phyloP scores from a whole-genome alignment of 1,140 invertebrate genomes.

The Penaeus japonicus region DNA sequence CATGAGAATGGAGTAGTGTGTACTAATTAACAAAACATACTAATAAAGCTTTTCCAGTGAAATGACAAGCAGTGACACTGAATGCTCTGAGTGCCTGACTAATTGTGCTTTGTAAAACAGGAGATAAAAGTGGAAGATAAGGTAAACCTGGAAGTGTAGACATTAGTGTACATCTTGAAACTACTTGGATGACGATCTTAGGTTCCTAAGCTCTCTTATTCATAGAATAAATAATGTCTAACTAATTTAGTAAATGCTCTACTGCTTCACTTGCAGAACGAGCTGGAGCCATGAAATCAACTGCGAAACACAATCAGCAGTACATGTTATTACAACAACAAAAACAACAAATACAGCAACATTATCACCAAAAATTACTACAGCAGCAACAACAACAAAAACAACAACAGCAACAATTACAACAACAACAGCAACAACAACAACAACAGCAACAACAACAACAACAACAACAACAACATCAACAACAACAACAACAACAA shows the following conservation, averaged over 20 bases:
- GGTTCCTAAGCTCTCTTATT: too few relatives aligned
- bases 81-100: too few relatives aligned
- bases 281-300: slow-evolving; percentile 55
- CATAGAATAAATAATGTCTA: background rate
- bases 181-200: too few relatives aligned
- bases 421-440: slow-evolving; percentile 14
- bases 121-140: too few relatives aligned
- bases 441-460: background rate
- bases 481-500: slow-evolving; percentile 51
- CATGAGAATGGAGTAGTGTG: too few relatives aligned
- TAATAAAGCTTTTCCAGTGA: too few relatives aligned
- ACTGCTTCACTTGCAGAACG: slow-evolving; percentile 55
- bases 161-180: too few relatives aligned
- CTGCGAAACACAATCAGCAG: slow-evolving; percentile 51
- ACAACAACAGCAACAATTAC: slow-evolving; percentile 1
- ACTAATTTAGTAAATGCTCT: slow-evolving; percentile 28
- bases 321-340: slow-evolving; percentile 59
- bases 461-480: slow-evolving; percentile 30
- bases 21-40: too few relatives aligned
- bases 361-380: slow-evolving; percentile 42
- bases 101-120: too few relatives aligned
- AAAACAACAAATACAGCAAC: slow-evolving; percentile 57
- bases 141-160: too few relatives aligned
- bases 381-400: slow-evolving; percentile 20
- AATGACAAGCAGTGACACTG: too few relatives aligned